These are phyloP conservation scores for Cyanoderma ruficeps DNA, from an alignment of 2,113 vertebrate species.

Conservation along the genomic window DNA sequence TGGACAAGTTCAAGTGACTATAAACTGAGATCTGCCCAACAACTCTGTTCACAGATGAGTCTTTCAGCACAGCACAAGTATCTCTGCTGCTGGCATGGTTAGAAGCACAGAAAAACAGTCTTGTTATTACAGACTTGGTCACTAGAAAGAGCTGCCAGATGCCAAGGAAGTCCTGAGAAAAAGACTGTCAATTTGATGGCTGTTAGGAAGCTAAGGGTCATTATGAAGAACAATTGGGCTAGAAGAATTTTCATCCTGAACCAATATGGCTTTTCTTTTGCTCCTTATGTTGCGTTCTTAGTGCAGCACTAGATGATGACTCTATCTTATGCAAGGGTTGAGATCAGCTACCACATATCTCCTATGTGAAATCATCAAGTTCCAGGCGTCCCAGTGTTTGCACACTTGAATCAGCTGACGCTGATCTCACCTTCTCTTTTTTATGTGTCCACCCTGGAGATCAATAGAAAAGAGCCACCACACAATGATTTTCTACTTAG, in stretches of 20 bases:
- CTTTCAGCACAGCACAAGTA: background rate
- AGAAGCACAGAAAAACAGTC: background rate
- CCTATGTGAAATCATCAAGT: background rate
- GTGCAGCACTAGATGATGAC: background rate
- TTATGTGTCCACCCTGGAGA: background rate
- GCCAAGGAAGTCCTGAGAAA: background rate
- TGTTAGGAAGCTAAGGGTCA: background rate
- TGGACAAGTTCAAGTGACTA: background rate
- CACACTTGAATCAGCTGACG: fast-evolving
- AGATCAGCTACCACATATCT: background rate
- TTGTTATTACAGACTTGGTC: background rate
- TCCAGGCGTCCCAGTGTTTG: background rate
- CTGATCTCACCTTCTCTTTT: background rate
- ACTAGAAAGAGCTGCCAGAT: background rate
- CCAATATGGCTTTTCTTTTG: background rate
- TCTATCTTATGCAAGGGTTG: background rate
- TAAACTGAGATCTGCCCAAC: background rate
- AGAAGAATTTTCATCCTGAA: background rate
- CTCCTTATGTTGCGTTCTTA: background rate
- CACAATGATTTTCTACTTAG: background rate
- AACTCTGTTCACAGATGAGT: fast-evolving
- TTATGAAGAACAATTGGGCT: background rate
- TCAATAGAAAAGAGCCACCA: background rate
- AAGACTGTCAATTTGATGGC: background rate
- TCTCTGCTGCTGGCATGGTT: background rate